Conservation (phyloP, 2,888 invertebrate species). For the Pachydiplax longipennis region DNA sequence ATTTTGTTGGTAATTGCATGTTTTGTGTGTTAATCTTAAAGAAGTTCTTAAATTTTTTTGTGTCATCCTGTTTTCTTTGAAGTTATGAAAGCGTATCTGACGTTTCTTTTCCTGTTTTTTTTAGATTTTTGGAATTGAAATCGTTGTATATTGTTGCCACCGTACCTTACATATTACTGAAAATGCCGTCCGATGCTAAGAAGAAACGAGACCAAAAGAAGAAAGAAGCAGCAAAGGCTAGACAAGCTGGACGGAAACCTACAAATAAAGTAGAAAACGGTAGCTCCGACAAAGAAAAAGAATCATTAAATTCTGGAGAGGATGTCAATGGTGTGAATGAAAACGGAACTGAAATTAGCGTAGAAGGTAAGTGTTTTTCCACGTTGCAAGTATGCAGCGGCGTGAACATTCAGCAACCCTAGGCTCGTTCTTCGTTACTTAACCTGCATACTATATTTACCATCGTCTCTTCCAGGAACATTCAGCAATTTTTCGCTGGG, state of each 20-base stretch:
- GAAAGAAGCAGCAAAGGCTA: constrained; percentile 88
- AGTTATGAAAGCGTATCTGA: neutral
- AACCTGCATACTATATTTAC: no score
- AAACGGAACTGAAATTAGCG: constrained; percentile 66
- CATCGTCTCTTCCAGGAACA: no score
- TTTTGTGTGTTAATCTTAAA: neutral
- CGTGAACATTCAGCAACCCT: neutral
- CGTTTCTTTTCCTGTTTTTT: neutral
- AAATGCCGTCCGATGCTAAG: constrained; percentile 98
- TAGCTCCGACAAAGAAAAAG: constrained; percentile 62
- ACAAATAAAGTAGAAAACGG: constrained; percentile 56
- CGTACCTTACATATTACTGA: constrained; percentile 48
- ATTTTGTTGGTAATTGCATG: neutral
- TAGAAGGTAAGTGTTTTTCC: constrained; percentile 67
- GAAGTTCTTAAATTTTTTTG: neutral
- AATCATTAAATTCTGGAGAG: constrained; percentile 54
- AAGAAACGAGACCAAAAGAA: constrained; percentile 98
- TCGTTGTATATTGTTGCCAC: neutral
- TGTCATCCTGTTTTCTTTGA: neutral
- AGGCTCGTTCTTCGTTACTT: no score
- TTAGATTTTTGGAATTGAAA: neutral
- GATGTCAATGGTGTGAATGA: constrained; percentile 59
- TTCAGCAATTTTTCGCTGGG: no score
- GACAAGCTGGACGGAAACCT: constrained; percentile 60
- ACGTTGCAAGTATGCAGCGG: neutral